Evolutionary conservation across 2,888 invertebrate species (phyloP).

Genomic region (Meteorus colon): DNA sequence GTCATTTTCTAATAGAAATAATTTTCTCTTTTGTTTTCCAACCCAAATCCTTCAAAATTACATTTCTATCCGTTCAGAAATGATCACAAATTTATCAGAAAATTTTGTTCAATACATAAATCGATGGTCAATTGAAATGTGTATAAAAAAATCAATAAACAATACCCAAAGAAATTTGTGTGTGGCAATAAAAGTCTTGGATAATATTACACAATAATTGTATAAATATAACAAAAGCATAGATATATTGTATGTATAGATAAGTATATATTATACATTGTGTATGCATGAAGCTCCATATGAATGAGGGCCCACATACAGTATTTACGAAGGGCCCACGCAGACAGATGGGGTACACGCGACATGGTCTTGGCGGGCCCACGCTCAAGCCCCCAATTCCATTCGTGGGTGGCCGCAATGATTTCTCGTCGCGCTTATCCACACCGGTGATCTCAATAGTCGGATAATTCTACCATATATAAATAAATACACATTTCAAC

Average conservation of each 20-base stretch:
- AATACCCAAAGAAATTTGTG: not conserved
- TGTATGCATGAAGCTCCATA: not conserved
- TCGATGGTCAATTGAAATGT: too few species aligned
- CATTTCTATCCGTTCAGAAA: too few species aligned
- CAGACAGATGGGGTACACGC: slow-evolving; percentile 28
- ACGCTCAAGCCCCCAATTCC: slow-evolving; percentile 42
- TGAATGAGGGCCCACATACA: slow-evolving; percentile 5
- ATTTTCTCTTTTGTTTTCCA: too few species aligned
- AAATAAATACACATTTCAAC: slow-evolving; percentile 41
- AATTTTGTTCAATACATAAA: too few species aligned
- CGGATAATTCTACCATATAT: slow-evolving; percentile 65
- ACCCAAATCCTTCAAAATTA: too few species aligned
- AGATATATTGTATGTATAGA: not conserved
- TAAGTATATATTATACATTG: not conserved
- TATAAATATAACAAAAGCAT: not conserved
- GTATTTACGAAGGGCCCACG: slow-evolving; percentile 12
- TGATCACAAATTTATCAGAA: too few species aligned
- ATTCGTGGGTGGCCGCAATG: slow-evolving; percentile 70
- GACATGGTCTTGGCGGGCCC: slow-evolving; percentile 25
- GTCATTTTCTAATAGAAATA: too few species aligned
- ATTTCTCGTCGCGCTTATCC: slow-evolving; percentile 68
- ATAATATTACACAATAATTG: not conserved
- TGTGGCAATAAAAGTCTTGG: not conserved
- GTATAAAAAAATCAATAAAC: too few species aligned
- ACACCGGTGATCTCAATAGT: slow-evolving; percentile 67